These are phyloP conservation scores for Heterodera filipjevi DNA, from an alignment of 2,888 invertebrate species.

Conservation along the genomic window DNA sequence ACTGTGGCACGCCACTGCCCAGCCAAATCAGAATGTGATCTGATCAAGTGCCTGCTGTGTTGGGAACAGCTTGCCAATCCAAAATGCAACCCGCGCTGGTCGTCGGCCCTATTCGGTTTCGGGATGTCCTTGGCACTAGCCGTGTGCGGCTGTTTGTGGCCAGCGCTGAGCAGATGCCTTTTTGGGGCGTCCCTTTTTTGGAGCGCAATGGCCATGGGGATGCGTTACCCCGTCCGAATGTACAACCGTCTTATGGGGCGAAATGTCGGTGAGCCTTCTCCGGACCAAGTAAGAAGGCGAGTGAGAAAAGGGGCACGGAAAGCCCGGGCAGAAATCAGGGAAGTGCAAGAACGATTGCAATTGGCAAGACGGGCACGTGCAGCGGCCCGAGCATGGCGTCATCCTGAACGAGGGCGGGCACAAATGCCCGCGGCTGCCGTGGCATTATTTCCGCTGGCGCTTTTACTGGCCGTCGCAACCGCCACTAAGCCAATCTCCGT, in stretches of 20 bases:
- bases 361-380: not conserved
- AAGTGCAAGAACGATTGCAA: not conserved
- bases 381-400: not conserved
- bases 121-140: not conserved
- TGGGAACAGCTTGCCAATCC: conserved; percentile 6
- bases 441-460: not conserved
- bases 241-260: not conserved
- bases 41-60: not conserved
- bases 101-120: not conserved
- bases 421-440: not conserved
- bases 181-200: not conserved
- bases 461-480: not conserved
- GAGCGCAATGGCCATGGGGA: not conserved
- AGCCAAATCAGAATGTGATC: not conserved
- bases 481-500: not conserved
- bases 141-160: not conserved
- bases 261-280: not conserved
- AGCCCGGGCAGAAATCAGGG: not conserved
- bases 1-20: not conserved
- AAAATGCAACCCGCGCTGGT: not conserved
- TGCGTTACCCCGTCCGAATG: not conserved
- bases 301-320: no score
- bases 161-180: not conserved
- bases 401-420: not conserved
- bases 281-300: not conserved